A percentile compares a stretch with the other conserved stretches of the same genome.
These are phyloP conservation scores for Mirza zaza DNA, from an alignment of 2,113 vertebrate species.

Conservation along the genomic window DNA sequence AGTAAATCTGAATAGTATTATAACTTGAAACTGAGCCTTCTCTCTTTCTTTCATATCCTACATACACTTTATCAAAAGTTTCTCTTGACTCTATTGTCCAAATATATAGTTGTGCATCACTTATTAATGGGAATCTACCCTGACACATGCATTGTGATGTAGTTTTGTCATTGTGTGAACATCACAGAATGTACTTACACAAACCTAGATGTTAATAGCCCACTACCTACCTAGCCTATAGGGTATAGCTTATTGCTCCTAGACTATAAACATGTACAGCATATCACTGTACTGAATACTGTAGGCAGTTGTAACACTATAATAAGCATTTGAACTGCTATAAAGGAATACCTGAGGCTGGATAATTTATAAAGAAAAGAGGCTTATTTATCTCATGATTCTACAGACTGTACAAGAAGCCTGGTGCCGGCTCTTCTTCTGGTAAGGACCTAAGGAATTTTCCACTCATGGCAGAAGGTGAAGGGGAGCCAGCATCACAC, in stretches of 20 bases:
- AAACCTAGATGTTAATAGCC: neutral
- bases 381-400: too few relatives aligned
- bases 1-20: neutral
- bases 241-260: neutral
- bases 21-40: neutral
- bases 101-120: neutral
- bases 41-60: neutral
- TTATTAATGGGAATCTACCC: neutral
- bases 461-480: too few relatives aligned
- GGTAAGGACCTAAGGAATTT: too few relatives aligned
- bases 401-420: too few relatives aligned
- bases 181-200: neutral
- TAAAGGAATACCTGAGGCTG: too few relatives aligned
- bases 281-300: neutral
- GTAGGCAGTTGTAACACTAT: neutral
- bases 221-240: too few relatives aligned
- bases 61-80: neutral
- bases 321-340: neutral
- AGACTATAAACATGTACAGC: neutral
- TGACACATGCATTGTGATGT: neutral
- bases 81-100: neutral
- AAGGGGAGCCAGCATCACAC: too few relatives aligned
- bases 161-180: neutral
- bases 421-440: too few relatives aligned
- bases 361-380: too few relatives aligned